Evolutionary conservation across 2,113 vertebrate species (phyloP).

Genomic region (Empidonax alnorum): DNA sequence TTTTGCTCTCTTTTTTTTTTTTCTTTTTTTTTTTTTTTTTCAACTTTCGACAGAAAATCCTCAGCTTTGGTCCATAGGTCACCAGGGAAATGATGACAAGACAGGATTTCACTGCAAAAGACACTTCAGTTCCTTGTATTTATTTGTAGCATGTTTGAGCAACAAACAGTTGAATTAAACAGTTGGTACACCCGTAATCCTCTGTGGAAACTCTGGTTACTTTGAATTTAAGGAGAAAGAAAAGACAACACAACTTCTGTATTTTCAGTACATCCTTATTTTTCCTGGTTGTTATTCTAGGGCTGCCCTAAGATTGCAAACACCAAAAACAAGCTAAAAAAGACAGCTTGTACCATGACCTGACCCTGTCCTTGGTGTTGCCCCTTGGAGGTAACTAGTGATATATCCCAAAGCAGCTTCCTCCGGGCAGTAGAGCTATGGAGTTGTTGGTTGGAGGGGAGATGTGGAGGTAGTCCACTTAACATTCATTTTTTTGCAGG

Average conservation of each 20-base stretch:
- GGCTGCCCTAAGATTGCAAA: background rate
- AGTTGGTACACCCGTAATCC: background rate
- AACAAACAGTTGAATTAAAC: background rate
- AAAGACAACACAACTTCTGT: background rate
- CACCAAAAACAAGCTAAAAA: background rate
- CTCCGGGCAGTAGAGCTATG: accelerated
- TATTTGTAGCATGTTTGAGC: background rate
- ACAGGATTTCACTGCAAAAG: background rate
- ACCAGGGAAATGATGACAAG: background rate
- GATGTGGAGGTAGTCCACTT: background rate
- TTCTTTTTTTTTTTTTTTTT: background rate
- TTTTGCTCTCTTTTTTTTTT: background rate
- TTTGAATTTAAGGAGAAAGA: background rate
- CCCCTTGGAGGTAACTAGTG: background rate
- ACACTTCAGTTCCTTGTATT: background rate
- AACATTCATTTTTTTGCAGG: background rate
- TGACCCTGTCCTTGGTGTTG: background rate
- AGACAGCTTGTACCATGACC: background rate
- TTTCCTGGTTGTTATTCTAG: background rate
- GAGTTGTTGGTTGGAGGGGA: background rate
- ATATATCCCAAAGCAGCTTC: background rate
- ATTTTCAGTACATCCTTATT: background rate
- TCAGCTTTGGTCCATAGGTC: background rate
- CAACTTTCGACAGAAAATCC: background rate
- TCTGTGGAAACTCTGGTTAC: background rate